Percentiles rank a stretch among this genome's conserved stretches.
Evolutionary conservation across 2,888 invertebrate species (phyloP).

Genomic region (Prenolepis imparis): DNA sequence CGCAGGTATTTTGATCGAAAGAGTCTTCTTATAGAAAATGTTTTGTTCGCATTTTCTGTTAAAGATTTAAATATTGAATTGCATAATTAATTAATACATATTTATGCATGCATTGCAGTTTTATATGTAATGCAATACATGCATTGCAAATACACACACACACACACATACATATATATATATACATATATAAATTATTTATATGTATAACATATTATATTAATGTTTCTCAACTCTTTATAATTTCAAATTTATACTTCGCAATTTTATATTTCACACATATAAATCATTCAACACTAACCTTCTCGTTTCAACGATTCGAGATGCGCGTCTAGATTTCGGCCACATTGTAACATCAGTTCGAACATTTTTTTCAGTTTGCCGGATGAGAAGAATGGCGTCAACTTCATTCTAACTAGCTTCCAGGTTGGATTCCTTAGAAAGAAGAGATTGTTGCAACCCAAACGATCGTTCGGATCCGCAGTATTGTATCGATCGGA

Average conservation of each 20-base stretch:
- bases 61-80: no score
- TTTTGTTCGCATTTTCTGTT: no score
- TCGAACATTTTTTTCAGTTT: slow-evolving; percentile 81
- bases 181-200: neutral
- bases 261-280: neutral
- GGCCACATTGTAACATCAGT: slow-evolving; percentile 74
- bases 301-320: slow-evolving; percentile 71
- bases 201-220: neutral
- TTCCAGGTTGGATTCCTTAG: slow-evolving; percentile 86
- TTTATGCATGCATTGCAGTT: no score
- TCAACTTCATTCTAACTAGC: slow-evolving; percentile 84
- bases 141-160: no score
- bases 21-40: no score
- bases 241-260: neutral
- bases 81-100: no score
- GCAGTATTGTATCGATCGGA: slow-evolving; percentile 81
- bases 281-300: slow-evolving; percentile 49
- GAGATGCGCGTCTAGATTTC: slow-evolving; percentile 74
- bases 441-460: slow-evolving; percentile 85
- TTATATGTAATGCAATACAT: no score
- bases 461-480: slow-evolving; percentile 83
- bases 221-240: neutral
- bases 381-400: slow-evolving; percentile 86
- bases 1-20: no score
- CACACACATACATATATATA: no score